A percentile compares a stretch with the other conserved stretches of the same genome.
These are phyloP conservation scores for Lepisosteus oculatus DNA, from an alignment of 2,113 vertebrate species.

Conservation along the genomic window DNA sequence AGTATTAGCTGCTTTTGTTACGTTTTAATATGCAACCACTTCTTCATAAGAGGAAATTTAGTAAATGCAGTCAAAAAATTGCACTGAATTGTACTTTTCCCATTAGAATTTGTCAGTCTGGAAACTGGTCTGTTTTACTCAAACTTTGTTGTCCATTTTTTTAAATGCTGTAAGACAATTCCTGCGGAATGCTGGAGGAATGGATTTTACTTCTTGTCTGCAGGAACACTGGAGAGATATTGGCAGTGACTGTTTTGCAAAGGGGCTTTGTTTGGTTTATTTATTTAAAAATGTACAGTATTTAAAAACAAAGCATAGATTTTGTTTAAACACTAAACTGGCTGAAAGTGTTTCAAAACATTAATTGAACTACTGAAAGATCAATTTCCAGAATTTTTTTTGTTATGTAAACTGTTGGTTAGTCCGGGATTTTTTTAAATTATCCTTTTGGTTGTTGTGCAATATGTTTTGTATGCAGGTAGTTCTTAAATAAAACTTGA, in stretches of 20 bases:
- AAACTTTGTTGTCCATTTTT: slow-evolving; percentile 52
- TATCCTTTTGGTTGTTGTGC: slow-evolving; percentile 98
- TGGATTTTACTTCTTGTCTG: slow-evolving; percentile 73
- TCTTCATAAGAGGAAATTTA: slow-evolving; percentile 87
- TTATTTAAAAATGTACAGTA: slow-evolving; percentile 99
- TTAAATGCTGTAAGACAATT: slow-evolving; percentile 72
- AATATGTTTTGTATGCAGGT: slow-evolving; percentile 99
- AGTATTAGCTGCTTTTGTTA: slow-evolving; percentile 98
- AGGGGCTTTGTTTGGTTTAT: slow-evolving; percentile 96
- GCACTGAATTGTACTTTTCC: slow-evolving; percentile 95
- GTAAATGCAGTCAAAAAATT: slow-evolving; percentile 86
- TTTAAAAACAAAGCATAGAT: slow-evolving; percentile 93
- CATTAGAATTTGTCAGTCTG: slow-evolving; percentile 84
- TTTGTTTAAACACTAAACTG: slow-evolving; percentile 90
- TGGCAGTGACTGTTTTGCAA: slow-evolving; percentile 89
- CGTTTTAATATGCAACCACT: slow-evolving; percentile 99
- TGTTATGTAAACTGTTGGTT: slow-evolving; percentile 56
- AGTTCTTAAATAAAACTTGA: slow-evolving; percentile 99
- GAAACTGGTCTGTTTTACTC: slow-evolving; percentile 82
- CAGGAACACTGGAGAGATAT: slow-evolving; percentile 81
- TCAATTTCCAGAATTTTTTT: slow-evolving; percentile 90
- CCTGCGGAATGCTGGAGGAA: slow-evolving; percentile 73
- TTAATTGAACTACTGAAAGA: slow-evolving; percentile 95
- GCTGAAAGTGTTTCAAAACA: slow-evolving; percentile 80
- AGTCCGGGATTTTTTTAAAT: slow-evolving; percentile 76